phyloP scores from a whole-genome alignment of 2,888 invertebrate species.

The Caenorhabditis auriculariae region DNA sequence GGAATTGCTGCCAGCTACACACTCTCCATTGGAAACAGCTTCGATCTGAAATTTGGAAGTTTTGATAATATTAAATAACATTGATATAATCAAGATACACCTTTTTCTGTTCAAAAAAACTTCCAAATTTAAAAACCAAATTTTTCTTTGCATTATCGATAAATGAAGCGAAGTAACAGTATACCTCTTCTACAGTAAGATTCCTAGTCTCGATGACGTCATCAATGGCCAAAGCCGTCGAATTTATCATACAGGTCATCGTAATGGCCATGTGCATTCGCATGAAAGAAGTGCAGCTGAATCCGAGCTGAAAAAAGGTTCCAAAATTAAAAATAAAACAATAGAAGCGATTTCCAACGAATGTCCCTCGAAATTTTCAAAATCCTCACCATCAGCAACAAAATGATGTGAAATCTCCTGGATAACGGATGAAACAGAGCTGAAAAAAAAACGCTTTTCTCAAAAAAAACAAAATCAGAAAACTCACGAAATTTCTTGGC shows the following conservation, averaged over 20 bases:
- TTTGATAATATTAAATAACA: background rate
- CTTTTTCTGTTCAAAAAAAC: background rate
- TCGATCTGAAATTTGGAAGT: conserved; percentile 9
- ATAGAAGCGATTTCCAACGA: background rate
- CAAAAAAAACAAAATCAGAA: background rate
- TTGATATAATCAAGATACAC: background rate
- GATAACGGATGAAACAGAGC: conserved; percentile 45
- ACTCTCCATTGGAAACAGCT: conserved; percentile 14
- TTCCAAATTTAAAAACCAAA: too few relatives aligned
- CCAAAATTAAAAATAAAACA: background rate
- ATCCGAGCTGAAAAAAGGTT: conserved; percentile 21
- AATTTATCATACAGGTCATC: conserved; percentile 47
- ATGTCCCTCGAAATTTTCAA: background rate
- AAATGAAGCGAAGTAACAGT: background rate
- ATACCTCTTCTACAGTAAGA: conserved; percentile 14
- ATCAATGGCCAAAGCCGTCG: conserved; percentile 32
- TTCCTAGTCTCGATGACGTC: conserved; percentile 7
- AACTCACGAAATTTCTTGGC: conserved; percentile 24
- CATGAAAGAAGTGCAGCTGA: conserved; percentile 40
- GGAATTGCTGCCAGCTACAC: conserved; percentile 7
- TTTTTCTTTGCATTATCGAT: background rate
- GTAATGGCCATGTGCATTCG: conserved; percentile 40
- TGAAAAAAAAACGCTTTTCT: conserved; percentile 10
- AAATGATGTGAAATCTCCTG: conserved; percentile 30
- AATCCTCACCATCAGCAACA: conserved; percentile 27